Evolutionary conservation across 2,797 vertebrate genomes (phyloP).

Genomic region (Siniperca scherzeri): DNA sequence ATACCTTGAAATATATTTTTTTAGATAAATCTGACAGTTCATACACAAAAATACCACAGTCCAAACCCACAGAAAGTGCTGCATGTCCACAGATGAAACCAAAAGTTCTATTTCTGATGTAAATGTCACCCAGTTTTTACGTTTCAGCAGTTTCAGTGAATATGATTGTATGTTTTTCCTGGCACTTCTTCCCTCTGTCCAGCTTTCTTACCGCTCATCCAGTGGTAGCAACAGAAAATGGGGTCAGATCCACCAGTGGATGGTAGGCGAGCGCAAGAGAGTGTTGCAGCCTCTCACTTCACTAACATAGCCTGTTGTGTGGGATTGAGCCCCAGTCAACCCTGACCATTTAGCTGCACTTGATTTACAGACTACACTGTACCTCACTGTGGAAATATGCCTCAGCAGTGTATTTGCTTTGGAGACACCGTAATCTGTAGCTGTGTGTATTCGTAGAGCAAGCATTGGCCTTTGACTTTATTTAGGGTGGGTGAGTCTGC

Average conservation of each 20-base stretch:
- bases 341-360: constrained; percentile 61
- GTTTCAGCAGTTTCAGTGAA: constrained; percentile 66
- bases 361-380: constrained; percentile 61
- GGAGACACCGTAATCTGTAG: constrained; percentile 71
- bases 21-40: constrained; percentile 22
- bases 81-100: constrained; percentile 74
- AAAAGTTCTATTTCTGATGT: constrained; percentile 65
- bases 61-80: constrained; percentile 57
- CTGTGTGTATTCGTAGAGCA: constrained; percentile 61
- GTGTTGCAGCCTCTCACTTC: constrained; percentile 59
- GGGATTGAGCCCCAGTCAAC: constrained; percentile 54
- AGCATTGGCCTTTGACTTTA: constrained; percentile 68
- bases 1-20: constrained; percentile 23
- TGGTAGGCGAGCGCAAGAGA: constrained; percentile 90
- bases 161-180: constrained; percentile 80
- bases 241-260: constrained; percentile 99
- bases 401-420: constrained; percentile 73
- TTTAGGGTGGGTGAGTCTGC: constrained; percentile 65
- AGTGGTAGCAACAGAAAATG: constrained; percentile 91
- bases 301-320: constrained; percentile 77
- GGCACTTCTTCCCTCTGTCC: constrained; percentile 73
- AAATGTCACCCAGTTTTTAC: constrained; percentile 58
- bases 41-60: constrained; percentile 19
- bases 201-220: constrained; percentile 91
- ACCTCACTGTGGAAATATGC: constrained; percentile 75